These are phyloP conservation scores for Stenoptilia bipunctidactyla DNA, from an alignment of 2,888 invertebrate species.

Conservation along the genomic window DNA sequence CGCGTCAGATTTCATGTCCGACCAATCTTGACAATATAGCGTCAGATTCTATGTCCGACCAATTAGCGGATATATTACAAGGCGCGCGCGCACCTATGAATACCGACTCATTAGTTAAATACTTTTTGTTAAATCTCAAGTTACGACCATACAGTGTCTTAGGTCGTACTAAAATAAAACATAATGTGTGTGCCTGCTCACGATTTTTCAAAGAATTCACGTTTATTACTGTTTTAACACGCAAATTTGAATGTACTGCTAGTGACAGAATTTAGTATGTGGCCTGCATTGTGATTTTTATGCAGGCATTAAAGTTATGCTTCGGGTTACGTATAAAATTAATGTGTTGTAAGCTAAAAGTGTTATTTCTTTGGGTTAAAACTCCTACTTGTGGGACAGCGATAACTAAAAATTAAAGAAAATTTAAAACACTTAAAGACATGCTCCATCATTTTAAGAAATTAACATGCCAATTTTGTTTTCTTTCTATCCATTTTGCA, in stretches of 20 bases:
- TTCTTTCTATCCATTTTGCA: too few relatives aligned
- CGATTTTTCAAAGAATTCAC: conserved; percentile 33
- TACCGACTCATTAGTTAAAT: neutral
- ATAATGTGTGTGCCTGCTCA: conserved; percentile 17
- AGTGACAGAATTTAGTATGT: conserved; percentile 6
- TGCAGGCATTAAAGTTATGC: neutral
- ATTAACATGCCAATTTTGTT: too few relatives aligned
- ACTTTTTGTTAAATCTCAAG: neutral
- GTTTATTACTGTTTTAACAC: conserved; percentile 43
- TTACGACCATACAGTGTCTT: neutral
- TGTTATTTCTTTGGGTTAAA: too few relatives aligned
- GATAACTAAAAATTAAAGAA: too few relatives aligned
- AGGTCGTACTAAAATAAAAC: conserved; percentile 7
- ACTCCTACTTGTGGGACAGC: too few relatives aligned
- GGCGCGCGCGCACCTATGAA: neutral
- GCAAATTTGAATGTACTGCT: conserved; percentile 37
- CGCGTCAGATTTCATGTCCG: too few relatives aligned
- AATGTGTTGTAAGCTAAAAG: too few relatives aligned
- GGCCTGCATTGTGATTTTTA: neutral
- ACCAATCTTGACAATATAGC: too few relatives aligned
- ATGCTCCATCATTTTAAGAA: too few relatives aligned
- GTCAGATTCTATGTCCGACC: too few relatives aligned
- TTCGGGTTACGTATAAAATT: neutral
- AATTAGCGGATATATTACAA: too few relatives aligned
- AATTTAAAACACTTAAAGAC: too few relatives aligned